Base-by-base conservation (phyloP, 1,140 invertebrate genomes). In the Ceratoteleas bidentatus region DNA sequence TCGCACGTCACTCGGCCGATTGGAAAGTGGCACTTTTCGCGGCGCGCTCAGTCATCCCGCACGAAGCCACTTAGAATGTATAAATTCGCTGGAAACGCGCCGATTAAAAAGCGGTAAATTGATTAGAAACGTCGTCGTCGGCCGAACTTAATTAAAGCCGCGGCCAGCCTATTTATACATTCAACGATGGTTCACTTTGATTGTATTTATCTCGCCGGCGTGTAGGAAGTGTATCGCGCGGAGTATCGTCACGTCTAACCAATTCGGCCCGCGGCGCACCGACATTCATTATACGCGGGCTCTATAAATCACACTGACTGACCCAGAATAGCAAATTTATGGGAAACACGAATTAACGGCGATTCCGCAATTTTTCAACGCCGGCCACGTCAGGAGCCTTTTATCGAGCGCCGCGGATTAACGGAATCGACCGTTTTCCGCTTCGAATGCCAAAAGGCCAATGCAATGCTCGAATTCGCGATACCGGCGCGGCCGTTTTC, bases 271-370 rank as follows among this genome's bases (percentile, higher is more conserved):
- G 74, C 74, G 53, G 43, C 76, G 50, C 68, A 60, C 60, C 66
- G 76, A 86, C 87, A 86, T 88, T 89, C 84, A 86, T 87, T 87
- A 86, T 85, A 81, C 81, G 85, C 79, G 85, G 69, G 81, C 72
- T 84, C 88, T 85, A 89, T 88, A 74, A 80, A 80, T 80, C 69
- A 80, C 69, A 49, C 50, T 14, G 76, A 66, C 76, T 80, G 76
- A 80, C 76, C 70, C 77, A 69, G 77, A 80, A 80, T 80, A 64
- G 69, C 58, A 74, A 80, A 80, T 80, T 80, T 80, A 80, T 80
- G 77, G 62, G 77, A 80, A 74, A 80, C 77, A 69, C 40, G 77
- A 70, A 62, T 80, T 73, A 61, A 14, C 69, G 62, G 62, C 60
- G 69, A 80, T 56, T 62, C 64, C 57, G 40, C 77, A 74, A 80